Base-by-base conservation (phyloP, 2,888 invertebrate genomes). In the Hyles lineata region DNA sequence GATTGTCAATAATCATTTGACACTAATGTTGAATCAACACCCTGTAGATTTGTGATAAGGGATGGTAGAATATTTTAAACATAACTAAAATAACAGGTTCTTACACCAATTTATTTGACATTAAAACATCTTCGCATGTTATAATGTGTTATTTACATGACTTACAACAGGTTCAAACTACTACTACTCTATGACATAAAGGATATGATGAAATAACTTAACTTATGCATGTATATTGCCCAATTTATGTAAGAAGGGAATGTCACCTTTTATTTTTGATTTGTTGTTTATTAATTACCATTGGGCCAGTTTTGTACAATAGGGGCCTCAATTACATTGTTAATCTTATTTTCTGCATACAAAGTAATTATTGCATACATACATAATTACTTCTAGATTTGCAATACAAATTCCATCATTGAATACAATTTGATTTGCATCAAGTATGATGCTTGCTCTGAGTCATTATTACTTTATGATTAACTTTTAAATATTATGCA, bases 351-450 rank as follows among this genome's bases (percentile, higher is more conserved):
- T 55, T n/a, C 55, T 55, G 55, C 55, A 15, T 55, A 55, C 55
- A 55, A 55, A 55, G 23, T 60, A 23, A 25, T 17, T 60, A 23
- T 23, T 60, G 23, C 60, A 60, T 15, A 25, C 25, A 60, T 25
- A 23, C 7, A 60, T 23, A 60, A 60, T 60, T 25, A 60, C 60
- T 60, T 60, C 21, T 60, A 25, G 60, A 25, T 60, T 60, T 60
- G 25, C 25, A 60, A 60, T 60, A 11, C 25, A 25, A 60, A 60
- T 25, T 25, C 15, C 15, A 60, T 23, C 6, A 60, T 17, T 15
- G 6, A 25, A 23, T 43, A 43, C 43, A 43, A 15, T 15, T 17
- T 25, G 25, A 11, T 60, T 25, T 60, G 21, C 43, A 63, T 21
- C n/a, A n/a, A n/a, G 32, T 62, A 63, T 11, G 29, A 29, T 29